Percentiles rank a stretch among this genome's conserved stretches.
Conservation (phyloP, 2,888 invertebrate genomes). For the Cheilosia vernalis region DNA sequence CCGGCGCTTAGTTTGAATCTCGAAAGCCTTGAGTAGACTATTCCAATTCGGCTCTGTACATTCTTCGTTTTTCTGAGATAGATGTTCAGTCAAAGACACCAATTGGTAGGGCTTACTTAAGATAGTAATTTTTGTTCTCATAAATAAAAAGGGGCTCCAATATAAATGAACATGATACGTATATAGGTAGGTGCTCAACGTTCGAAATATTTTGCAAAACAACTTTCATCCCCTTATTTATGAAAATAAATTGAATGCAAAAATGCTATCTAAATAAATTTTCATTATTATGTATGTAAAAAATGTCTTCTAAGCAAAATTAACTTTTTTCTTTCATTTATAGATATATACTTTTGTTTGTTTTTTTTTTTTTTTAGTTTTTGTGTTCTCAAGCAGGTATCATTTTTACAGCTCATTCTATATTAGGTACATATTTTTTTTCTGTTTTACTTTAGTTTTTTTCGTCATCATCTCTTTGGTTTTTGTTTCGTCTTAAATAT, state of each 20-base stretch:
- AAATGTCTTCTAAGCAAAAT: slow-evolving; percentile 26
- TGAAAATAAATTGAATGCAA: not conserved
- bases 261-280: not conserved
- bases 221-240: not conserved
- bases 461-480: slow-evolving; percentile 53
- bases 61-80: no score
- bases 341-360: slow-evolving; percentile 10
- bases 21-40: no score
- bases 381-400: slow-evolving; percentile 81
- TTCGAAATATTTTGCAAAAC: slow-evolving; percentile 49
- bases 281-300: not conserved
- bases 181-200: not conserved
- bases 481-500: slow-evolving; percentile 49
- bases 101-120: no score
- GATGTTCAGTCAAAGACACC: no score
- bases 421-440: slow-evolving; percentile 80
- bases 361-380: slow-evolving; percentile 52
- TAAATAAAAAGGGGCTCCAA: not conserved
- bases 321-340: slow-evolving; percentile 29
- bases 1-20: no score
- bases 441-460: slow-evolving; percentile 74
- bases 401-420: slow-evolving; percentile 83
- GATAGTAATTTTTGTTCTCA: no score
- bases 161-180: slow-evolving; percentile 28
- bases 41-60: no score